Evolutionary conservation across 2,888 invertebrate genomes (phyloP), one percentile per base, ranked within the genome.

Genomic region (Oxystoma pomonae): DNA sequence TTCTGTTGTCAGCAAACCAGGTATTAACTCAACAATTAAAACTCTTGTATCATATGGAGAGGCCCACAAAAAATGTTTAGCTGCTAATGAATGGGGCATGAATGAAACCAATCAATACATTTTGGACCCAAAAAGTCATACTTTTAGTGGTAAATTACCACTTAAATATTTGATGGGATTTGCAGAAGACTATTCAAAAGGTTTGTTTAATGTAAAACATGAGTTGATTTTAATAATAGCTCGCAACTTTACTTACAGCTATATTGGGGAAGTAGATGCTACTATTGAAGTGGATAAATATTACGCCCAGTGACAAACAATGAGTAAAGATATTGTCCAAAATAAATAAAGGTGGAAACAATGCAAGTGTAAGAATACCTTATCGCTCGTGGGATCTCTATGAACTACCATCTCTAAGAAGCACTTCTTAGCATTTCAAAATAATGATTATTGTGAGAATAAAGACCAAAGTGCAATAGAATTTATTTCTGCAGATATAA

Each of bases 111-210:
- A 22, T 1, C 62, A 35, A 62, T 5, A 22, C 2, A 62, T 62
- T 22, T 22, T 55, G 16, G 55, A 63, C 55, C 1, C 0, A 0
- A 20, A n/a, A 1, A 63, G 21, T 19, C 2, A 59, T 59, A 49
- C 55, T 3, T 59, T 63, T 20, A 55, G 59, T 9, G 59, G 59
- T 9, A 63, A 56, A 55, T 22, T 60, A 51, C 59, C 56, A 50
- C 16, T 63, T 17, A 63, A 63, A 63, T 63, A 56, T 55, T 55
- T 63, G 18, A 56, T 63, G 63, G 63, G 63, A 1, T 63, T 63
- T 51, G 63, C 63, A 1, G 59, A 63, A 49, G 63, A 59, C 50
- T 59, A 63, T 22, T 17, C n/a, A 1, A 59, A 59, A 20, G 56
- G 51, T 0, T 56, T 63, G 16, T 22, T 63, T 1, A 63, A 59